Base-by-base conservation (phyloP, 2,888 invertebrate species). In the Meta bourneti region DNA sequence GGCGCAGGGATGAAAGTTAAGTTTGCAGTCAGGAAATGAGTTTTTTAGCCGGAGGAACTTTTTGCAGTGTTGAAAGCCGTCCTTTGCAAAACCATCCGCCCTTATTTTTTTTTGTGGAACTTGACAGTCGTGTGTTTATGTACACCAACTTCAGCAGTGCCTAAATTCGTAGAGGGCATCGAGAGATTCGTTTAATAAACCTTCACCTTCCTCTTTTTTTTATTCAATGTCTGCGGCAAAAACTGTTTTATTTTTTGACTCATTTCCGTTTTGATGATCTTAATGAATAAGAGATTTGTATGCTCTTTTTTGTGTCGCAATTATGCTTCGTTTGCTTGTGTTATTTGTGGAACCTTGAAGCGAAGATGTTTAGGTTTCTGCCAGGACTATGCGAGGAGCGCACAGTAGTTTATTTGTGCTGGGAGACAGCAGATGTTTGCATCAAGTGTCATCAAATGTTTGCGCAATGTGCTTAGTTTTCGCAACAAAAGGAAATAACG, bases 161-260 rank as follows among this genome's bases (percentile, higher is more conserved):
- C 9, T 61, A 16, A 9, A 61, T 87, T 54, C 71, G 34, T 49
- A 34, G n/a, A 11, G 49, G 51, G 83, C 71, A 89, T 83, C 34
- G 75, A 78, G 71, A 70, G 16, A 70, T 78, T 16, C 82, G 77
- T 89, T 89, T 89, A 83, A 89, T 83, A 82, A 83, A 70, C 52
- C 75, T 89, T 81, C 79, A 87, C 79, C 34, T 20, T 6, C 16
- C 34, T 6, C 20, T 9, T 11, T 48, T 81, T 52, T 52, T 48
- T 74, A 20, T 74, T 6, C 16, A 16, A 48, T 77, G n/a, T 77
- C n/a, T 49, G 49, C 7, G 11, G 77, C 49, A 69, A 81, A 81
- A 70, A 49, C 6, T 69, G 1, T n/a, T 69, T 34, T 61, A 49
- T 61, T 79, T 52, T n/a, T 69, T 85, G 54, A 19, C 20, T 61